Conservation (phyloP, 2,888 invertebrate species). For the Altica lythri region DNA sequence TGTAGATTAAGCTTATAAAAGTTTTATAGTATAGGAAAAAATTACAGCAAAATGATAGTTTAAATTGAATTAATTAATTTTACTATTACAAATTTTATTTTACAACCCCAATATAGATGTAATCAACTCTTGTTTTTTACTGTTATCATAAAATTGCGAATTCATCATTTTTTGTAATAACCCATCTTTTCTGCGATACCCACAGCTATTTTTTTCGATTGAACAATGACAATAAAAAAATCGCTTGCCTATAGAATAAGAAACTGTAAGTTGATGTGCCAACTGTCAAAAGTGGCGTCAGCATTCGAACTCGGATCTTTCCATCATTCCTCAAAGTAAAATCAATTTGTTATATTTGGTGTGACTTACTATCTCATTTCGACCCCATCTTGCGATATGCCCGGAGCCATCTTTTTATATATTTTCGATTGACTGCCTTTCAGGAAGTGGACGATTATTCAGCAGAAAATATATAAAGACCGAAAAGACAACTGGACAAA, state of each 20-base stretch:
- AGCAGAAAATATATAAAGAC: constrained; percentile 17
- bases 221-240: constrained; percentile 37
- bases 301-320: constrained; percentile 42
- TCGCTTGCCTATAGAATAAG: constrained; percentile 38
- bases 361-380: constrained; percentile 32
- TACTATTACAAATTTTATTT: too few relatives aligned
- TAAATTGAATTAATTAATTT: too few relatives aligned
- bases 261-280: constrained; percentile 37
- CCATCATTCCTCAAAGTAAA: constrained; percentile 42
- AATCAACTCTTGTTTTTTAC: too few relatives aligned
- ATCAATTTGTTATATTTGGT: constrained; percentile 47
- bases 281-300: constrained; percentile 51
- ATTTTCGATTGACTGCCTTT: constrained; percentile 34
- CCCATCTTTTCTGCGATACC: not conserved
- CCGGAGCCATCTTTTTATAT: constrained; percentile 28
- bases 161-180: too few relatives aligned
- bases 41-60: too few relatives aligned
- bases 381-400: constrained; percentile 28
- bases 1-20: too few relatives aligned
- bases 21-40: too few relatives aligned
- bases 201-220: constrained; percentile 27
- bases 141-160: too few relatives aligned
- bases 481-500: constrained; percentile 5
- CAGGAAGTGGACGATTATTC: constrained; percentile 32
- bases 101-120: too few relatives aligned